A percentile compares a stretch with the other conserved stretches of the same genome.
Evolutionary conservation across 2,888 invertebrate species (phyloP).

Genomic region (Habrosyne pyritoides): DNA sequence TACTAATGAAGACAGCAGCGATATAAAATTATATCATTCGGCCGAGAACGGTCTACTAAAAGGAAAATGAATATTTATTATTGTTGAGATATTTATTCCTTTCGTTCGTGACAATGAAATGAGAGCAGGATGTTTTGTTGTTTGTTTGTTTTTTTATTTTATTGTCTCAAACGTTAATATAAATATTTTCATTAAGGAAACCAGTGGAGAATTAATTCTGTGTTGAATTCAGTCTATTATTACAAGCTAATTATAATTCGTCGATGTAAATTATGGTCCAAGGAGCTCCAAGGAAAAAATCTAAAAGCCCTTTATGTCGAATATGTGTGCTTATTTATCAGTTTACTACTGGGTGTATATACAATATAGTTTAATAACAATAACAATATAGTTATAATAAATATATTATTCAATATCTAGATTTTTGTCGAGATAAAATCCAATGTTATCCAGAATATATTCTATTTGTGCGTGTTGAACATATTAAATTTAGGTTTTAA

Average conservation of each 20-base stretch:
- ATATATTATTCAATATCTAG: too few relatives aligned
- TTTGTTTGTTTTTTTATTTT: not conserved
- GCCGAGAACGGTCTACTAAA: conserved; percentile 16
- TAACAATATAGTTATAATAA: too few relatives aligned
- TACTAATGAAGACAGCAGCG: conserved; percentile 18
- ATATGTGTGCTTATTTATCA: too few relatives aligned
- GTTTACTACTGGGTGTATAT: too few relatives aligned
- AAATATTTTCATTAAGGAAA: not conserved
- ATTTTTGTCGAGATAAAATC: too few relatives aligned
- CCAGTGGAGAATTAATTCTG: not conserved
- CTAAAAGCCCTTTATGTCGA: too few relatives aligned
- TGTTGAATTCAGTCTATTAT: not conserved
- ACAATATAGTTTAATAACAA: too few relatives aligned
- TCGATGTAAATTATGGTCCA: not conserved
- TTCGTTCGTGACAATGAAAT: conserved; percentile 11
- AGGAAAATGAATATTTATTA: conserved; percentile 25
- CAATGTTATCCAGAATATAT: too few relatives aligned
- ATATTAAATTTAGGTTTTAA: too few relatives aligned
- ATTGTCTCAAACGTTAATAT: not conserved
- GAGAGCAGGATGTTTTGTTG: conserved; percentile 6
- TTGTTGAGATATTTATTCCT: conserved; percentile 16
- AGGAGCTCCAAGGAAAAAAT: not conserved
- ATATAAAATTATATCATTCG: conserved; percentile 20
- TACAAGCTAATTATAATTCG: not conserved
- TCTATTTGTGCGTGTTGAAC: too few relatives aligned